A percentile compares a stretch with the other conserved stretches of the same genome.
These are phyloP conservation scores for Phoenoteleia sp. DNA, from an alignment of 2,888 invertebrate genomes.

Conservation along the genomic window DNA sequence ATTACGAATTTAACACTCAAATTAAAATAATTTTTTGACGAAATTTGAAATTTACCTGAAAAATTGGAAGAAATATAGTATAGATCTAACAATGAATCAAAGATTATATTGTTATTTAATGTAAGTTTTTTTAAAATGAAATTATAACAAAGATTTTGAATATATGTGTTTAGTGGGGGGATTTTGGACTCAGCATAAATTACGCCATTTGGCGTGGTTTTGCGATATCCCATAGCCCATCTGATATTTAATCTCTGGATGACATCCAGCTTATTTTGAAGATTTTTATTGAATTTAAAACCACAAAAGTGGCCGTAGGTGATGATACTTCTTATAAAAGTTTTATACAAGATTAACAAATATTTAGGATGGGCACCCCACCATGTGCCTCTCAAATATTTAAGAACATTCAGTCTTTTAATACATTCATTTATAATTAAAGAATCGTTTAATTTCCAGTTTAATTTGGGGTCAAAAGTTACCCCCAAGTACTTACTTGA, in stretches of 20 bases:
- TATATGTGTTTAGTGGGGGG: neutral
- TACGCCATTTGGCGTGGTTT: slow-evolving; percentile 11
- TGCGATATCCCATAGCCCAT: neutral
- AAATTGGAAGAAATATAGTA: neutral
- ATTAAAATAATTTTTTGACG: no score
- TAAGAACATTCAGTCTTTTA: slow-evolving; percentile 37
- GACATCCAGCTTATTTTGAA: neutral
- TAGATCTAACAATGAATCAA: no score
- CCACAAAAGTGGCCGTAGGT: slow-evolving; percentile 19
- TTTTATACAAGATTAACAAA: slow-evolving; percentile 12
- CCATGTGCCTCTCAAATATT: slow-evolving; percentile 48
- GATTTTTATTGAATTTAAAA: neutral
- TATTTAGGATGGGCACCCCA: slow-evolving; percentile 53
- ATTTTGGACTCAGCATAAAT: slow-evolving; percentile 22
- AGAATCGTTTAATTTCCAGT: slow-evolving; percentile 1
- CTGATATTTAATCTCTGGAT: neutral
- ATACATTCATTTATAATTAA: neutral
- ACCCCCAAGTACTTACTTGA: neutral
- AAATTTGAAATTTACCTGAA: no score
- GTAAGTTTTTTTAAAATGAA: neutral
- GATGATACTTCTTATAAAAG: slow-evolving; percentile 16
- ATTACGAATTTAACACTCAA: no score
- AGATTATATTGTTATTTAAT: no score
- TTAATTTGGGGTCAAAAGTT: slow-evolving; percentile 8
- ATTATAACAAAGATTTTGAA: neutral